Evolutionary conservation across 1,140 invertebrate species (phyloP).

Genomic region (Hyphantria cunea): DNA sequence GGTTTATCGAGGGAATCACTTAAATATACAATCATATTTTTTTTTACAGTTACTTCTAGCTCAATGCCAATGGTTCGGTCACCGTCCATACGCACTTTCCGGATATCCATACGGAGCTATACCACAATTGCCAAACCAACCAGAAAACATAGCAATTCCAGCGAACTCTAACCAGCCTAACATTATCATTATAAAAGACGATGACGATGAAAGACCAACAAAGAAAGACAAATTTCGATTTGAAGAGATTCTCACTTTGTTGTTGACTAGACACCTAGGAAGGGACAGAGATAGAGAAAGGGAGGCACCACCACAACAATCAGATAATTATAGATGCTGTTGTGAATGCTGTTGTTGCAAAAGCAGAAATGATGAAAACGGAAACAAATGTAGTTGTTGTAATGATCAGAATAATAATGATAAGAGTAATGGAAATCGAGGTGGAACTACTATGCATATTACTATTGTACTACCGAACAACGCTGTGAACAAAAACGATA

Average conservation of each 20-base stretch:
- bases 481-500: background rate
- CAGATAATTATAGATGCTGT: background rate
- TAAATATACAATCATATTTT: too few species aligned
- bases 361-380: background rate
- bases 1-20: too few species aligned
- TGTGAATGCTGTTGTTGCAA: background rate
- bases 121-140: too few species aligned
- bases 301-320: background rate
- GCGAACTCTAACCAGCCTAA: slow-evolving; percentile 4
- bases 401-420: slow-evolving; percentile 5
- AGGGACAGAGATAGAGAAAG: background rate
- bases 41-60: slow-evolving; percentile 8
- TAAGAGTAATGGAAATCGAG: background rate
- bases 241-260: slow-evolving; percentile 11
- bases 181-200: slow-evolving; percentile 26
- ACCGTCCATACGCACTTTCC: background rate
- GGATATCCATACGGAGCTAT: too few species aligned
- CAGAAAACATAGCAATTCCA: too few species aligned
- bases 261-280: slow-evolving; percentile 1
- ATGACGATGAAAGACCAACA: slow-evolving; percentile 1
- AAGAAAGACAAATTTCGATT: background rate
- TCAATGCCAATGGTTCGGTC: background rate
- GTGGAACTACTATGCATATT: slow-evolving; percentile 23
- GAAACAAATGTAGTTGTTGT: background rate
- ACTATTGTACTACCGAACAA: slow-evolving; percentile 17